A percentile compares a stretch with the other conserved stretches of the same genome.
Evolutionary conservation across 2,888 invertebrate species (phyloP).

Genomic region (Tipula unca): DNA sequence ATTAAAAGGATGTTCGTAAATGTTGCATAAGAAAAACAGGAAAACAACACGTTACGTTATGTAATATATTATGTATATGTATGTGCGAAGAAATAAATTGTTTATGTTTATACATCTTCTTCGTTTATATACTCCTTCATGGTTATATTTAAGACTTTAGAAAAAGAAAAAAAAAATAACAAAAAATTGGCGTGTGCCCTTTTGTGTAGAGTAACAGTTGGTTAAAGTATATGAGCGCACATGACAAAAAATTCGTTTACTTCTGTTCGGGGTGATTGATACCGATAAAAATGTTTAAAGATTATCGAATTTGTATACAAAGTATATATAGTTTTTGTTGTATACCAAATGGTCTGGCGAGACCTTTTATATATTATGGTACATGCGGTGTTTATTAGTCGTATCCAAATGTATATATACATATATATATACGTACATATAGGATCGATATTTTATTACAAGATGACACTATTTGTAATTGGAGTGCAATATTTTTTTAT

Average conservation of each 20-base stretch:
- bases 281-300: not conserved
- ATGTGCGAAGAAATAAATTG: not conserved
- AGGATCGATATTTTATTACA: not conserved
- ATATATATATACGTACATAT: no score
- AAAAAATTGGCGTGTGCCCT: constrained; percentile 1
- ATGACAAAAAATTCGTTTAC: not conserved
- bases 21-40: constrained; percentile 8
- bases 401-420: not conserved
- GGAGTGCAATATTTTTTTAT: not conserved
- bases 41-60: not conserved
- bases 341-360: not conserved
- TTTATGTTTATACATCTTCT: not conserved
- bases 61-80: no score
- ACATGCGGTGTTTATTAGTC: not conserved
- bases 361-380: not conserved
- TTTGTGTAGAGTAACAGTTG: not conserved
- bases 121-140: not conserved
- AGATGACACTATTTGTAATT: not conserved
- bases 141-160: not conserved
- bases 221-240: not conserved
- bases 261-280: constrained; percentile 8
- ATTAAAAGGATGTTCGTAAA: not conserved
- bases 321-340: not conserved
- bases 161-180: no score
- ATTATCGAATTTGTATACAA: constrained; percentile 10